Evolutionary conservation across 2,113 vertebrate genomes (phyloP), one percentile per base, ranked within the genome.

Genomic region (Heliornis fulica): DNA sequence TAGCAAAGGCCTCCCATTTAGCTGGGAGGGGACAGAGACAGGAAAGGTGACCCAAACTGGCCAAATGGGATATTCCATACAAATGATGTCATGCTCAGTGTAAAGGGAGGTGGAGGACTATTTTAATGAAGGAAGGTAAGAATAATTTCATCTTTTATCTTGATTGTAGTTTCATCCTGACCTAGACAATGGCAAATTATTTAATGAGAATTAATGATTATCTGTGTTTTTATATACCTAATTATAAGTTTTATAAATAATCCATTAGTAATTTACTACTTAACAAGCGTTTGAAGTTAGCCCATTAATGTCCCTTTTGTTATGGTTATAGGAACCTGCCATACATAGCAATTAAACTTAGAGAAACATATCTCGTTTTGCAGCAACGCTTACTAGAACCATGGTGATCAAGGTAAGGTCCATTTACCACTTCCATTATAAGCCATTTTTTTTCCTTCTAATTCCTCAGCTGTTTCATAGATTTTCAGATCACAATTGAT

Each of bases 211-310:
- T 88, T 72, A 95, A 92, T 93, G 45, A 87, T 84, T 96, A 87
- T 61, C 31, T 85, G 23, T 57, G 32, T 38, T 78, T 85, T 90
- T 97, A 82, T 6, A 43, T 38, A 81, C 11, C 74, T 95, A 90
- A 96, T 93, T 95, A 64, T 90, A 97, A 88, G 29, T 90, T 96
- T 94, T 94, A 93, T 89, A 94, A 95, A 76, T 96, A 70, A 95
- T 82, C 19, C 40, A 94, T 96, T 76, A 91, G 60, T 75, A 94
- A 79, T 90, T 96, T 60, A 90, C 95, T 92, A 91, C 29, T 46
- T 88, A 91, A 78, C 48, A 84, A 90, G 68, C 59, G 94, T 46
- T 51, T 93, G 63, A 74, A 93, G 51, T 81, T 96, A 66, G 83
- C 5, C 48, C 54, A 85, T 92, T 92, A 95, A 26, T 63, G 82